These are phyloP conservation scores for Falcunculus frontatus DNA, from an alignment of 2,113 vertebrate genomes.

Conservation along the genomic window DNA sequence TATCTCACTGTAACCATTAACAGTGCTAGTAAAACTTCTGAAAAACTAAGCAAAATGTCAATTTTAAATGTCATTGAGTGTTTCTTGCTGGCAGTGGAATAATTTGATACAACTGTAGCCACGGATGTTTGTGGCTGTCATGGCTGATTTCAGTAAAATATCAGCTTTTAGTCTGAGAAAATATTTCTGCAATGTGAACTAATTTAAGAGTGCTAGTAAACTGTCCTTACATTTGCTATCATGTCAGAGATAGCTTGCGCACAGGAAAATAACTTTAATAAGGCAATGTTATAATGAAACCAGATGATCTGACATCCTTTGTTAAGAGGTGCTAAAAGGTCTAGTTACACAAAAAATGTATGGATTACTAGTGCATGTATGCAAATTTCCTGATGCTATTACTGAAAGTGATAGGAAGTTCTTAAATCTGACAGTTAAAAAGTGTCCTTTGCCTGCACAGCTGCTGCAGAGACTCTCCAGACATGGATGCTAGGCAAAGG, in stretches of 20 bases:
- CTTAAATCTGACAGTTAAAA: neutral
- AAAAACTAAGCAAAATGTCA: neutral
- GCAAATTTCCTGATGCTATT: neutral
- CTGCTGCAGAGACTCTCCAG: neutral
- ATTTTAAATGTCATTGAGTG: neutral
- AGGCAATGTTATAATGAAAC: neutral
- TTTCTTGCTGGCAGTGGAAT: neutral
- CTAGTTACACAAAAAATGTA: neutral
- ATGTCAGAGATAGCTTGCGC: neutral
- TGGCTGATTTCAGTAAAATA: neutral
- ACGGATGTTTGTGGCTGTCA: neutral
- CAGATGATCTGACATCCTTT: neutral
- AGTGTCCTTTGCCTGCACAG: neutral
- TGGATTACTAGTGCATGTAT: neutral
- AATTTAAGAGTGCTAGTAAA: neutral
- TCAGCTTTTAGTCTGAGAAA: neutral
- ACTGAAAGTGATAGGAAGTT: neutral
- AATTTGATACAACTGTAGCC: neutral
- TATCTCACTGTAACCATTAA: neutral
- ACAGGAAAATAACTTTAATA: neutral
- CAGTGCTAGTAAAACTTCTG: neutral
- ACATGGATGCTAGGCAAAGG: neutral
- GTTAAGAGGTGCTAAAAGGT: neutral
- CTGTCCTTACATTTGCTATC: neutral
- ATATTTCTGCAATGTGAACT: neutral